Conservation (phyloP, 2,797 vertebrate genomes). For the Darevskia nairensis region DNA sequence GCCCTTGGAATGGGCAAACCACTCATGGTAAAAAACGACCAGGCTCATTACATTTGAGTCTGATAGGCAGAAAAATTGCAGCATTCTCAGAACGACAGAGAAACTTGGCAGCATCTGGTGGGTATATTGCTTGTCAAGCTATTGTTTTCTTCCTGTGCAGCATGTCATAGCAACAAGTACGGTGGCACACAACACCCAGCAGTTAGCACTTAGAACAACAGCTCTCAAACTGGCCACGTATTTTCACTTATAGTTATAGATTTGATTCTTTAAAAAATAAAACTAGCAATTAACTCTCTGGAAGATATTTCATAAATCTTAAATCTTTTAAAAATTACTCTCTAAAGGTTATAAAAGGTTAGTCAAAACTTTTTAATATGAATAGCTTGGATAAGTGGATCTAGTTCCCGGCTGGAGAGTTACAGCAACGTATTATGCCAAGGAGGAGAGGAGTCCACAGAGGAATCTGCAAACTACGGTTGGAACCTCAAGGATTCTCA, state of each 20-base stretch:
- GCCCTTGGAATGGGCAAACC: neutral
- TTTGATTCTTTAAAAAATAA: constrained; percentile 17
- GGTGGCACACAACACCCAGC: neutral
- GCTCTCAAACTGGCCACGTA: neutral
- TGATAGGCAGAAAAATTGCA: constrained; percentile 14
- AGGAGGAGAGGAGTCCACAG: constrained; percentile 31
- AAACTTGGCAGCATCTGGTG: neutral
- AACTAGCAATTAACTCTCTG: constrained; percentile 7
- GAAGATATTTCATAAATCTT: constrained; percentile 42
- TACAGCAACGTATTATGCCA: constrained; percentile 39
- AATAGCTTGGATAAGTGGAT: constrained; percentile 64
- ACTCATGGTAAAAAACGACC: neutral
- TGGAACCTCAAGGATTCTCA: constrained; percentile 37
- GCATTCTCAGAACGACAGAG: neutral
- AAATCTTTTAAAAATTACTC: constrained; percentile 69
- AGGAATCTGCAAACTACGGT: constrained; percentile 17
- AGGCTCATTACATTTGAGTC: neutral
- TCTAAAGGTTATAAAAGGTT: constrained; percentile 76
- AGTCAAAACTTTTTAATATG: constrained; percentile 64
- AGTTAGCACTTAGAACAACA: constrained; percentile 1
- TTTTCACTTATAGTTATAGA: neutral
- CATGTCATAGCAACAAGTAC: constrained; percentile 1
- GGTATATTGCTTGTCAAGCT: neutral
- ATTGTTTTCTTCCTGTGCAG: neutral
- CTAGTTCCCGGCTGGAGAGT: constrained; percentile 60